A percentile compares a stretch with the other conserved stretches of the same genome.
Evolutionary conservation across 2,888 invertebrate genomes (phyloP).

Genomic region (Cyclophora punctaria): DNA sequence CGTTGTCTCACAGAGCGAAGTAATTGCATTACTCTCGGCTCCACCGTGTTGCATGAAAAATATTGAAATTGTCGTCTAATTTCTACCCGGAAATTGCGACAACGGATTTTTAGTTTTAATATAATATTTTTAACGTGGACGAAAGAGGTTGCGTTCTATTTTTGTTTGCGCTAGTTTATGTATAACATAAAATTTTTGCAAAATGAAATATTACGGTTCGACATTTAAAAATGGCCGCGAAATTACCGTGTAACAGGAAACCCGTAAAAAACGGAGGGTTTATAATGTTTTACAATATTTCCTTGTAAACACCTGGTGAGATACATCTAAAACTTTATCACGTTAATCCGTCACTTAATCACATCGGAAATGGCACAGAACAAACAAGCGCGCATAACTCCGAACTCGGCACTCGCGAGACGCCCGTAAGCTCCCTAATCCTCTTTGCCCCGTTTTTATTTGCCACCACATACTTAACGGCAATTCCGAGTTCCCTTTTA

Average conservation of each 20-base stretch:
- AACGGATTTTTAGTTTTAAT: constrained; percentile 20
- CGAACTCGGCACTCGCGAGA: constrained; percentile 51
- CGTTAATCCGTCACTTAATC: constrained; percentile 55
- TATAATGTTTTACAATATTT: no score
- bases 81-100: constrained; percentile 24
- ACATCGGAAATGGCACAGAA: constrained; percentile 53
- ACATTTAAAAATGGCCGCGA: no score
- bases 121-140: constrained; percentile 6
- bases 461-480: constrained; percentile 65
- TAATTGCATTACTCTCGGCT: constrained; percentile 37
- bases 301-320: no score
- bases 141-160: no score
- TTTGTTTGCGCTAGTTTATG: no score
- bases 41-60: constrained; percentile 36
- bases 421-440: constrained; percentile 57
- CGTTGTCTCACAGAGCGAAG: constrained; percentile 18
- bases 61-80: constrained; percentile 38
- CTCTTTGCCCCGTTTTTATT: constrained; percentile 59
- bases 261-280: no score
- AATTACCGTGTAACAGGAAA: no score
- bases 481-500: constrained; percentile 54
- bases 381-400: constrained; percentile 55
- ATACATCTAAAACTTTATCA: constrained; percentile 12
- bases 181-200: no score
- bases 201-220: no score